Base-by-base conservation (phyloP, 2,888 invertebrate genomes). In the Platypus cylindrus region DNA sequence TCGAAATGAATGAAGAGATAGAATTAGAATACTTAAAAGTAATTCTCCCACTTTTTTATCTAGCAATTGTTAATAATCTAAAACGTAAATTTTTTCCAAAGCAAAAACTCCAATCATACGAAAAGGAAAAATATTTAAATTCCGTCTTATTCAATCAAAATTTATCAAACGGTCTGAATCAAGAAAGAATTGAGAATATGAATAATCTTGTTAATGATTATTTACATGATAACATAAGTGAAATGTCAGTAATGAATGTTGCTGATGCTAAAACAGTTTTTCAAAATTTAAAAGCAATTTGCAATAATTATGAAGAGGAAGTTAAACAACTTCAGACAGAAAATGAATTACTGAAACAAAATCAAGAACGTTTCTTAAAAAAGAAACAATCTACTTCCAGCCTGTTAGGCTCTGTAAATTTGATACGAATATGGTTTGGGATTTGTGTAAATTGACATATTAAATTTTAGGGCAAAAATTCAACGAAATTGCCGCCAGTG, bases 111-210 rank as follows among this genome's bases (percentile, higher is more conserved):
- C 38, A 46, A 11, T 31, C 45, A 3, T 31, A 60, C 20, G 53
- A 53, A 41, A 51, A 48, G 37, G 59, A 63, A 41, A 45, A 53
- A 29, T 51, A 52, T 12, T 44, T 61, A 12, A 56, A 59, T 32
- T 52, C 58, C 2, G 54, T 64, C 49, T 42, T 65, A 13, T 43
- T 50, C 24, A 53, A 53, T 32, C 52, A 55, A 32, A 58, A 62
- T 44, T 43, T 62, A 14, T 40, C 47, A 1, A 45, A 43, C 23
- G 59, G 55, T 36, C 37, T 65, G 18, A 58, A 55, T 13, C 50
- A 49, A 27, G 53, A 56, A 2, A 46, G 63, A 25, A 40, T 52
- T 3, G 48, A 53, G 8, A 62, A 63, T 39, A 52, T 64, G 20
- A 45, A 56, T 33, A 48, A 51, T 12, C 48, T 56, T 3, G 52